Evolutionary conservation across 2,888 invertebrate genomes (phyloP).

Genomic region (Meiosimyza decipiens): DNA sequence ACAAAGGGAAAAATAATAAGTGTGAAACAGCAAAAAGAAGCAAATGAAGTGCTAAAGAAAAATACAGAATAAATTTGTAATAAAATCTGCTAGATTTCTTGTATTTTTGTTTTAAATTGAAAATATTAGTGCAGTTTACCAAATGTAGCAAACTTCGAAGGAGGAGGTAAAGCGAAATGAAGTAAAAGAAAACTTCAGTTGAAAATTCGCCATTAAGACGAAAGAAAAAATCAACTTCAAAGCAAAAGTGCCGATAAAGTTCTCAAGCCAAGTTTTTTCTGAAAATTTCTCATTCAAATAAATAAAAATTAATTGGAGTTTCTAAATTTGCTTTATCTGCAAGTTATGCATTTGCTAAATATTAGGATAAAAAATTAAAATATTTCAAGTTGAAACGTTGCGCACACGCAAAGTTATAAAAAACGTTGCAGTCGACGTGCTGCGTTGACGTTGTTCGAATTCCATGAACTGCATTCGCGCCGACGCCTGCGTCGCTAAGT

Average conservation of each 20-base stretch:
- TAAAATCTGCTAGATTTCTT: background rate
- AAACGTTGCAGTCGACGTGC: background rate
- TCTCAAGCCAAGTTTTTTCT: conserved; percentile 6
- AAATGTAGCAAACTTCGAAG: background rate
- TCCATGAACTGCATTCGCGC: conserved; percentile 3
- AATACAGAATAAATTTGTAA: background rate
- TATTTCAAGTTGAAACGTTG: background rate
- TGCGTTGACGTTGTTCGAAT: background rate
- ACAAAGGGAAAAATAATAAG: background rate
- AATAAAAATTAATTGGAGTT: background rate
- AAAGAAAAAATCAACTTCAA: background rate
- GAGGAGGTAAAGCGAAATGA: background rate
- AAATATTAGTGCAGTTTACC: background rate
- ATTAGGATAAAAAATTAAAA: too few species aligned
- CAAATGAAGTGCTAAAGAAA: conserved; percentile 10
- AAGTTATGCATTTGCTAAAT: background rate
- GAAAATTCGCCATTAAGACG: background rate
- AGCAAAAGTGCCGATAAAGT: conserved; percentile 2
- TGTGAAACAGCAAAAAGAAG: background rate
- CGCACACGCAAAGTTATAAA: conserved; percentile 3
- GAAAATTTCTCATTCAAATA: background rate
- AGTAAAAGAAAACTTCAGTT: background rate
- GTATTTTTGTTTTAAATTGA: background rate
- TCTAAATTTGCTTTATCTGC: background rate
- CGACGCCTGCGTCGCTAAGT: background rate